These are phyloP conservation scores for Virgularia gustaviana DNA, from an alignment of 92 coral and sea anemone genomes.

Conservation along the genomic window DNA sequence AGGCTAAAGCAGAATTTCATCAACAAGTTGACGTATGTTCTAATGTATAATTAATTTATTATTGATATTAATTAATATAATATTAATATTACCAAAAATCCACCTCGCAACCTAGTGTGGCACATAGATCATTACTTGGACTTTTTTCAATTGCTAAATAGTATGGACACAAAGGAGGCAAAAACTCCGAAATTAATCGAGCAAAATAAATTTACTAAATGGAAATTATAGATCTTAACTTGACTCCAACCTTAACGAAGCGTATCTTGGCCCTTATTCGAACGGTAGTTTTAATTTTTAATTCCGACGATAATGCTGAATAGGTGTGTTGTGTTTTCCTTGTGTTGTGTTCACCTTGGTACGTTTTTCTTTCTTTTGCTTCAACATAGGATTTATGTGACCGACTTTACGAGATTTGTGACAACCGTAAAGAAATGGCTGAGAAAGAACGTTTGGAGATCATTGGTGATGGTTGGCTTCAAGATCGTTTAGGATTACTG, in stretches of 20 bases:
- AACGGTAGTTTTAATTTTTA: too few species aligned
- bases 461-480: slow-evolving; percentile 92
- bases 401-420: slow-evolving; percentile 90
- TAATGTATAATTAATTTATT: not conserved
- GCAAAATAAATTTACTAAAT: too few species aligned
- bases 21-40: slow-evolving; percentile 94
- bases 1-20: slow-evolving; percentile 82
- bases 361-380: not conserved
- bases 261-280: too few species aligned
- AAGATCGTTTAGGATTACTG: slow-evolving; percentile 87
- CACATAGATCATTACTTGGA: not conserved
- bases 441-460: slow-evolving; percentile 78
- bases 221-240: too few species aligned
- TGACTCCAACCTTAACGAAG: too few species aligned
- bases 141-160: too few species aligned
- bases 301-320: not conserved
- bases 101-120: not conserved
- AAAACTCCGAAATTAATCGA: too few species aligned
- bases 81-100: not conserved
- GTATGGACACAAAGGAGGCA: too few species aligned
- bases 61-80: not conserved
- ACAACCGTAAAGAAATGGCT: slow-evolving; percentile 93
- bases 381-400: slow-evolving; percentile 92
- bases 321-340: not conserved
- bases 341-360: not conserved